Percentiles rank a stretch among this genome's conserved stretches.
phyloP scores from a whole-genome alignment of 2,797 vertebrate genomes.

The Amblyraja radiata region DNA sequence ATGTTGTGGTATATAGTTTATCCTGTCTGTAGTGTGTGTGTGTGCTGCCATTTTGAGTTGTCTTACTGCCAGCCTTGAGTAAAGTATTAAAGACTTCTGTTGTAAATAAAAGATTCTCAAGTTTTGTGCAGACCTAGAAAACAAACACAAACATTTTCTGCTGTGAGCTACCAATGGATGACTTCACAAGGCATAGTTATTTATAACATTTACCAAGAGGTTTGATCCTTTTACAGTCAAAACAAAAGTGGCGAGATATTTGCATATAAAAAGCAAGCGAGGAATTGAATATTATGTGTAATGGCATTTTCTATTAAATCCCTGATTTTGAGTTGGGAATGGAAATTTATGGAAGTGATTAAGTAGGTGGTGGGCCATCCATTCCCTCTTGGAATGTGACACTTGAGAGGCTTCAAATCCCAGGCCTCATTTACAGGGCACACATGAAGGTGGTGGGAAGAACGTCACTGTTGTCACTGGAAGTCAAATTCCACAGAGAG shows the following conservation, averaged over 20 bases:
- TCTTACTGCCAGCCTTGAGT: too few relatives aligned
- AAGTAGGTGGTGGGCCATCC: background rate
- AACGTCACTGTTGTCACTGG: background rate
- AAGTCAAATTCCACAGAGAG: background rate
- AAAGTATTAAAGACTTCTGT: too few relatives aligned
- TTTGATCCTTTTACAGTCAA: background rate
- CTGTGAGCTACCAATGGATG: background rate
- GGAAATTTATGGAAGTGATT: background rate
- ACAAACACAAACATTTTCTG: background rate
- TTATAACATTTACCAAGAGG: background rate
- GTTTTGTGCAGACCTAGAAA: too few relatives aligned
- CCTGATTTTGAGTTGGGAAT: background rate
- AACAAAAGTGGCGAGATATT: background rate
- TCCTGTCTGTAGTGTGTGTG: too few relatives aligned
- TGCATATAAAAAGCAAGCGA: background rate
- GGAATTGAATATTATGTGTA: background rate
- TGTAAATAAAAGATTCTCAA: too few relatives aligned
- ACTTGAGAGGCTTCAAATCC: background rate
- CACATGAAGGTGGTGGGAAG: background rate
- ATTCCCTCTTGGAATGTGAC: background rate
- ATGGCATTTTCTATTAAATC: background rate
- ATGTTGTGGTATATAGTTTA: too few relatives aligned
- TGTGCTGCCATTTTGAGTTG: too few relatives aligned
- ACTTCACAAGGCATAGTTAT: background rate
- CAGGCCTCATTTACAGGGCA: background rate